phyloP scores from a whole-genome alignment of 2,888 invertebrate genomes.

The Conchocele bisecta region DNA sequence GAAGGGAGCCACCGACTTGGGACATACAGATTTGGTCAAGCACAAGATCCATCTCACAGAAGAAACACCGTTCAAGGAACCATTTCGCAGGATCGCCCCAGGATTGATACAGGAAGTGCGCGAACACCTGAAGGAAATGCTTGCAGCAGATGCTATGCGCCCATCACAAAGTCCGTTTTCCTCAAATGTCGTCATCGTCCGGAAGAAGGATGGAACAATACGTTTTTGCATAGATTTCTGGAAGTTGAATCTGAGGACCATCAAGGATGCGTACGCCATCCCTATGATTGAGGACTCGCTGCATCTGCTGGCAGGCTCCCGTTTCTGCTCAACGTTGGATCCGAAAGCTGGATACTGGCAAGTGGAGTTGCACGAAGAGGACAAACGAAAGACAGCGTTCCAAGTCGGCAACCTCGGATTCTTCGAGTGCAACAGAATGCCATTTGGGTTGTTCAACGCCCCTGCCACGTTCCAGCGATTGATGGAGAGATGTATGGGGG shows the following conservation, averaged over 20 bases:
- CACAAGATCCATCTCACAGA: constrained; percentile 16
- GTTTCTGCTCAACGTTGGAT: constrained; percentile 18
- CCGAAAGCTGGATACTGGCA: constrained; percentile 25
- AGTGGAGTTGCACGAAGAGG: constrained; percentile 18
- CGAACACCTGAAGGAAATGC: constrained; percentile 19
- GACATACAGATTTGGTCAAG: constrained; percentile 8
- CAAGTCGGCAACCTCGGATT: constrained; percentile 44
- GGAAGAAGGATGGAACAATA: constrained; percentile 25
- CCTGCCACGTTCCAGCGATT: constrained; percentile 46
- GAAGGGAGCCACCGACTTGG: constrained; percentile 6
- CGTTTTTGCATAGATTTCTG: constrained; percentile 24
- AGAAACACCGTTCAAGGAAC: constrained; percentile 22
- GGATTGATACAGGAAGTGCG: constrained; percentile 9
- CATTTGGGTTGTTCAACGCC: constrained; percentile 42
- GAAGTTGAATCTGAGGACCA: constrained; percentile 17
- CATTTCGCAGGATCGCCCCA: constrained; percentile 9
- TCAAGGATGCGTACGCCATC: constrained; percentile 23
- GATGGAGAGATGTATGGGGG: constrained; percentile 38
- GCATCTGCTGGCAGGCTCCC: constrained; percentile 12
- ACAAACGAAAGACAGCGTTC: constrained; percentile 52
- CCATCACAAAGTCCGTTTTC: constrained; percentile 16
- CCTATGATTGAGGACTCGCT: constrained; percentile 20
- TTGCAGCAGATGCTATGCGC: constrained; percentile 13
- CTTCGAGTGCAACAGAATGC: constrained; percentile 43
- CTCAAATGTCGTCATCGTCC: constrained; percentile 15